phyloP scores from a whole-genome alignment of 2,797 vertebrate species.

The Aulostomus chinensis region DNA sequence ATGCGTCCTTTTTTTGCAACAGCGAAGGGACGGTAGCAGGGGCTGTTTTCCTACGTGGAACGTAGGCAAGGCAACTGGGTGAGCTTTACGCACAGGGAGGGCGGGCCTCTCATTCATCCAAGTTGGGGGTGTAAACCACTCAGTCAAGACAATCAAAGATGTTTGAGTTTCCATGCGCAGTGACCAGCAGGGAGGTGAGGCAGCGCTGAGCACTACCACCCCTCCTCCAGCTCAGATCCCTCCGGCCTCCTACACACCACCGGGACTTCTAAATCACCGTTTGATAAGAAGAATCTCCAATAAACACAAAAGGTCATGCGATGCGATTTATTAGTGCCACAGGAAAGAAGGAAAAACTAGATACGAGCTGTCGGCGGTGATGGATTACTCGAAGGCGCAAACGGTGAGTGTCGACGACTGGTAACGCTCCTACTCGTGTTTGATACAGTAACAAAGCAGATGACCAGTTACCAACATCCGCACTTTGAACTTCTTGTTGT shows the following conservation, averaged over 20 bases:
- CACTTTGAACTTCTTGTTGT: neutral
- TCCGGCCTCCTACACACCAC: constrained; percentile 31
- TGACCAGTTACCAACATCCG: constrained; percentile 14
- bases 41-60: too few species aligned
- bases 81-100: constrained; percentile 60
- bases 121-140: constrained; percentile 63
- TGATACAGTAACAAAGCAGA: constrained; percentile 69
- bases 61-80: too few species aligned
- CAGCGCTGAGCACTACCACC: constrained; percentile 52
- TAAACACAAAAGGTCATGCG: constrained; percentile 40
- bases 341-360: constrained; percentile 51
- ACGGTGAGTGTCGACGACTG: constrained; percentile 80
- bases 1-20: too few species aligned
- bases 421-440: constrained; percentile 44
- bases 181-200: constrained; percentile 76
- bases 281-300: constrained; percentile 11
- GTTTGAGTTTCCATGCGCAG: constrained; percentile 79
- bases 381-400: constrained; percentile 84
- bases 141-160: constrained; percentile 71
- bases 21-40: too few species aligned
- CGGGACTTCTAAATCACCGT: constrained; percentile 20
- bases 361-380: constrained; percentile 72
- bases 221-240: constrained; percentile 55
- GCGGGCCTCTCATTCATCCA: constrained; percentile 69
- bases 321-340: constrained; percentile 50